Evolutionary conservation across 2,888 invertebrate species (phyloP).

Genomic region (Calameuta pallipes): DNA sequence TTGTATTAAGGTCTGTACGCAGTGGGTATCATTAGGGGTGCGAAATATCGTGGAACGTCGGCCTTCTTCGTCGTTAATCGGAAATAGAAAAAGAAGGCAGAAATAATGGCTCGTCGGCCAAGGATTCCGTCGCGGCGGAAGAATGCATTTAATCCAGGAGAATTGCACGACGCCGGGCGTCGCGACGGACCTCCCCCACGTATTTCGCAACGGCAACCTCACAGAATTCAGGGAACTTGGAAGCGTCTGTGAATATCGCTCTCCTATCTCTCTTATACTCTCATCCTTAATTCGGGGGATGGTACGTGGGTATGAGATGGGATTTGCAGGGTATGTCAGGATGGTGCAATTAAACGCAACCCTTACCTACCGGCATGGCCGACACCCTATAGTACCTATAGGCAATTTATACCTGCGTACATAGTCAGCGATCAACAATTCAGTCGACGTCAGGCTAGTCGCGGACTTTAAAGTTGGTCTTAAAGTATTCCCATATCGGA

Average conservation of each 20-base stretch:
- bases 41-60: background rate
- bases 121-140: background rate
- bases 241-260: background rate
- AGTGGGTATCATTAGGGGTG: background rate
- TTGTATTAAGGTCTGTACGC: background rate
- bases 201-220: background rate
- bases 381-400: background rate
- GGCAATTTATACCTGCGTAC: background rate
- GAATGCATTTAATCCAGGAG: background rate
- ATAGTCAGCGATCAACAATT: constrained; percentile 9
- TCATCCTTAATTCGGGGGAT: constrained; percentile 13
- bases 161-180: background rate
- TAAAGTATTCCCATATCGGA: constrained; percentile 64
- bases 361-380: background rate
- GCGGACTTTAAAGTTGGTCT: constrained; percentile 57
- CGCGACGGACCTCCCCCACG: background rate
- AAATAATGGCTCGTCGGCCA: background rate
- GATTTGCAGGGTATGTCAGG: background rate
- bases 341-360: background rate
- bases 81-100: background rate
- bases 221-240: background rate
- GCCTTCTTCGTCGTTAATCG: background rate
- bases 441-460: constrained; percentile 6
- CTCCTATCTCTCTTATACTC: constrained; percentile 10
- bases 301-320: background rate